phyloP scores from a whole-genome alignment of 1,140 invertebrate species.

The Bemisia tabaci region DNA sequence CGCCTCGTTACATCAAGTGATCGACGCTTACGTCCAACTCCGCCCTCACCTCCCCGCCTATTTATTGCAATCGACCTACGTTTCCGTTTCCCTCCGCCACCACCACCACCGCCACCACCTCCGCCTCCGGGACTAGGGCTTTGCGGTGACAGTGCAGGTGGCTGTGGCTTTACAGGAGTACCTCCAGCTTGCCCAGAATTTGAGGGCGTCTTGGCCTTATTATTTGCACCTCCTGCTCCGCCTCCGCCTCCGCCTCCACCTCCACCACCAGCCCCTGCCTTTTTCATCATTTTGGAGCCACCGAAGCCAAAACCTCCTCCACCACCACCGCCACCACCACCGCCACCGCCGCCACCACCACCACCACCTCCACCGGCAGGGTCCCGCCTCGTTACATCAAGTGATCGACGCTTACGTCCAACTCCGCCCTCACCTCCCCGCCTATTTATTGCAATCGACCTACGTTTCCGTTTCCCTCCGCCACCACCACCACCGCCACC shows the following conservation, averaged over 20 bases:
- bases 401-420: background rate
- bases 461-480: too few species aligned
- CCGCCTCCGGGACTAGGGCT: too few species aligned
- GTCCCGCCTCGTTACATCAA: background rate
- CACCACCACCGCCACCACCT: background rate
- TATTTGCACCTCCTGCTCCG: background rate
- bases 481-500: too few species aligned
- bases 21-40: background rate
- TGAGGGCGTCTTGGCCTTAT: too few species aligned
- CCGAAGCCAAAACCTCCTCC: background rate
- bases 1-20: too few species aligned
- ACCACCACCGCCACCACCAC: background rate
- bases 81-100: background rate
- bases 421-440: background rate
- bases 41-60: background rate
- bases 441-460: too few species aligned
- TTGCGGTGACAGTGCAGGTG: too few species aligned
- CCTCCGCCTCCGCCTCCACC: background rate
- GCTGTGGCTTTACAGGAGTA: too few species aligned
- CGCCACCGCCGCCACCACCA: too few species aligned
- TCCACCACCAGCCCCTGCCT: background rate
- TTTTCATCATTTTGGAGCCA: background rate
- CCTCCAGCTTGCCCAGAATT: too few species aligned
- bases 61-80: background rate
- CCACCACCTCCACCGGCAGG: background rate